These are phyloP conservation scores for Parazoanthus atlanticus DNA, from an alignment of 92 coral and sea anemone genomes.

Conservation along the genomic window DNA sequence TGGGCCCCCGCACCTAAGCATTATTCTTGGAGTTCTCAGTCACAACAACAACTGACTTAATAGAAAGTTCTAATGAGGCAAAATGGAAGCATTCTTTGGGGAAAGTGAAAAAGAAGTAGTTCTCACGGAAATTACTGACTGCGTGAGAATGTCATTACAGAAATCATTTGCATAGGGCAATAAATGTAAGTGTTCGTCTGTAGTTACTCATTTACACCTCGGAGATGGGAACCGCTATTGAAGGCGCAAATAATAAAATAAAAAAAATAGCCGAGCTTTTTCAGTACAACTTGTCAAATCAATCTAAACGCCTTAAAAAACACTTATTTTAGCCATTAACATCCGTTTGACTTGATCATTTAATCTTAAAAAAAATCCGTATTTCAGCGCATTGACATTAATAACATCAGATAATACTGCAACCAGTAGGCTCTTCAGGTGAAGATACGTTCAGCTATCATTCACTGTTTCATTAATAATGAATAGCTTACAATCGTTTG, in stretches of 20 bases:
- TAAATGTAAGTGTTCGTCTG: not conserved
- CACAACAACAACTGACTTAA: constrained; percentile 29
- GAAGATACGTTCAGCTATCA: constrained; percentile 5
- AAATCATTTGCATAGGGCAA: not conserved
- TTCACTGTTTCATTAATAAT: constrained; percentile 29
- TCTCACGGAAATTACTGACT: not conserved
- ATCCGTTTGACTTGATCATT: too few species aligned
- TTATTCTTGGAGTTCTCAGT: not conserved
- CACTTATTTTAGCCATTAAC: not conserved
- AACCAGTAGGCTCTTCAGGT: not conserved
- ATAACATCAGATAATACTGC: not conserved
- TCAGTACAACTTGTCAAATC: not conserved
- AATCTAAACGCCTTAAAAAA: not conserved
- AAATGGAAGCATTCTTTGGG: constrained; percentile 24
- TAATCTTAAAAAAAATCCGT: not conserved
- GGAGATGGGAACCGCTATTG: not conserved
- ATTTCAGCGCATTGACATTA: not conserved
- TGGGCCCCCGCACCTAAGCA: not conserved
- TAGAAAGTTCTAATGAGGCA: constrained; percentile 33
- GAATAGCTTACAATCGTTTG: not conserved
- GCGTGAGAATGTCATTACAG: not conserved
- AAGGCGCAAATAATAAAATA: not conserved
- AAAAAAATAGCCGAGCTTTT: not conserved
- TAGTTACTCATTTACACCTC: constrained; percentile 45
- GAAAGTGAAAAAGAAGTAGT: constrained; percentile 5